Evolutionary conservation across 1,140 invertebrate genomes (phyloP), one percentile per base, ranked within the genome.

Genomic region (Matsumurasca onukii): DNA sequence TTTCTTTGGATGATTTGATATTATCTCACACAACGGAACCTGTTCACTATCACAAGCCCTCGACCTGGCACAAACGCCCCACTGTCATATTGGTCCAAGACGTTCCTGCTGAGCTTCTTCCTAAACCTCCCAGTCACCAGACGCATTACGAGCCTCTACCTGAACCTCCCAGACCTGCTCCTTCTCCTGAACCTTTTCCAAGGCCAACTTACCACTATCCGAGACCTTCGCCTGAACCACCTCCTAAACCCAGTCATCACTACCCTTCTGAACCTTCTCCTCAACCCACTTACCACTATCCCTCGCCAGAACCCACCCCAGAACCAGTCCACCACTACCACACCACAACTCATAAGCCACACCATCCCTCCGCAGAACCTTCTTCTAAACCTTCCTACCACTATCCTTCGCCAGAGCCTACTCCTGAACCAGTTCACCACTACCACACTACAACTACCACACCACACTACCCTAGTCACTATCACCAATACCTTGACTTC

Each of bases 21-120:
- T 29, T 73, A 15, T 51, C 62, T 1, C 68, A 68, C 25, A 52
- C 70, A 48, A n/a, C 59, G 13, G 31, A 66, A 48, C 63, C 70
- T 61, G 13, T 49, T 25, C 20, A 69, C 30, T 5, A 69, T 59
- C 25, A 59, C 31, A 15, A 66, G 57, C 51, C 69, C 59, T 48
- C 2, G 22, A n/a, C 30, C 34, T 22, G 51, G 24, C 31, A 67
- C 34, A 22, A 22, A 9, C 15, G 48, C 39, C 63, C 69, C n/a
- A 51, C 67, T 59, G 68, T 73, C 34, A 39, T 73, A 24, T 45
- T 73, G 20, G 63, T 73, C 22, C 67, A 73, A 70, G 72, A 73
- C 62, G 66, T 68, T 48, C 68, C 71, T 49, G 68, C 69, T 20
- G 55, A 67, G 17, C 55, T 67, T 27, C 62, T 73, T 20, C 72